These are phyloP conservation scores for Criorhina ranunculi DNA, from an alignment of 2,888 invertebrate species.

Conservation along the genomic window DNA sequence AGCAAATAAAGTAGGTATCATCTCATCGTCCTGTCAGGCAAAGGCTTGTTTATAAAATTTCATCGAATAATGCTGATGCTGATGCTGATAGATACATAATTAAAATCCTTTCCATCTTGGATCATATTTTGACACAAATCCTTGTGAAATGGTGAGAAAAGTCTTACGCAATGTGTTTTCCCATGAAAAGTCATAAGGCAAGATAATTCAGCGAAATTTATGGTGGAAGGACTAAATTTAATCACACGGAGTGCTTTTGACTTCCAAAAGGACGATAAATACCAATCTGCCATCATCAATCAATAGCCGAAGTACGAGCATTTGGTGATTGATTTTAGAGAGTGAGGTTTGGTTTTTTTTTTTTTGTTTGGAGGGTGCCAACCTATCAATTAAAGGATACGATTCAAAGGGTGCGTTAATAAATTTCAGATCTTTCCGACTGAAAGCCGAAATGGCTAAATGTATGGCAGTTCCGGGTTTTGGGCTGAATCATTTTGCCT, in stretches of 20 bases:
- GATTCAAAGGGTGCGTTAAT: conserved; percentile 4
- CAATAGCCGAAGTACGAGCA: conserved; percentile 27
- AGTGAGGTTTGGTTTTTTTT: too few species aligned
- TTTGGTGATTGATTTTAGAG: conserved; percentile 35
- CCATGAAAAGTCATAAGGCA: not conserved
- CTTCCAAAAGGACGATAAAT: conserved; percentile 26
- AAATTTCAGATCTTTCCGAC: conserved; percentile 23
- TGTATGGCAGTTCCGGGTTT: conserved; percentile 12
- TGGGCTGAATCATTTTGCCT: conserved; percentile 7
- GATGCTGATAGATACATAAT: conserved; percentile 7
- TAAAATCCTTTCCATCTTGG: not conserved
- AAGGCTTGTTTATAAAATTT: not conserved
- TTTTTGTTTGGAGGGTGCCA: not conserved
- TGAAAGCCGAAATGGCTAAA: conserved; percentile 19
- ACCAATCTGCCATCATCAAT: conserved; percentile 48
- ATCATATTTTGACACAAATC: conserved; percentile 19
- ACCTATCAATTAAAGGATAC: conserved; percentile 12
- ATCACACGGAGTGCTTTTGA: conserved; percentile 26
- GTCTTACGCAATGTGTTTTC: not conserved
- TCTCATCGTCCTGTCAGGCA: not conserved
- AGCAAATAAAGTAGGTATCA: not conserved
- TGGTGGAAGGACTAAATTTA: conserved; percentile 10
- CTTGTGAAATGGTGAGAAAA: not conserved
- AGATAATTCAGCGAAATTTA: conserved; percentile 14
- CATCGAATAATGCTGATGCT: conserved; percentile 8